phyloP scores from a whole-genome alignment of 2,113 vertebrate species.

The Cyphomyrus discorhynchus region DNA sequence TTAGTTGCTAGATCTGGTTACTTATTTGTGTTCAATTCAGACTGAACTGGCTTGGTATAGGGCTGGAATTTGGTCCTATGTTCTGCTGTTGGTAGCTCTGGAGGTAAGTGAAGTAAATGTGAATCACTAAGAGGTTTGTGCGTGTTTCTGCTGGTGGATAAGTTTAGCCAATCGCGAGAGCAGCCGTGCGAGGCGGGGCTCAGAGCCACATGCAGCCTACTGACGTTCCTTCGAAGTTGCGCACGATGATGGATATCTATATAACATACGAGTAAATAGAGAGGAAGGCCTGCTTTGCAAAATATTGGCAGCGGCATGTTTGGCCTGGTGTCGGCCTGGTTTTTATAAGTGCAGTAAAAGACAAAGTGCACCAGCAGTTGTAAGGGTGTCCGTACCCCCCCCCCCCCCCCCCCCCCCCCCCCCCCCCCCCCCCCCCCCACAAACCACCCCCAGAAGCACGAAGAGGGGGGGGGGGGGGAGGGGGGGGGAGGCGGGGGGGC shows the following conservation, averaged over 20 bases:
- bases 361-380: background rate
- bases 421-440: accelerated
- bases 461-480: too few relatives aligned
- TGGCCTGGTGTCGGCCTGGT: background rate
- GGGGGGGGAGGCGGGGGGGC: too few relatives aligned
- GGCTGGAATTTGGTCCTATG: background rate
- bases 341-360: background rate
- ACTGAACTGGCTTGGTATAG: background rate
- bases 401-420: accelerated
- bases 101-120: background rate
- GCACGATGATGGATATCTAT: background rate
- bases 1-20: background rate
- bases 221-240: background rate
- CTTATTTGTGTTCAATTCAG: background rate
- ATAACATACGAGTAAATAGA: background rate
- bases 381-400: background rate
- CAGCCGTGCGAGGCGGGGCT: background rate
- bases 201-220: background rate
- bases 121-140: background rate
- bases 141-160: background rate
- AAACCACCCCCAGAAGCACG: too few relatives aligned
- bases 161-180: background rate
- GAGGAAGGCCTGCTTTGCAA: background rate
- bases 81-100: background rate
- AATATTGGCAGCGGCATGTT: background rate